Base-by-base conservation (phyloP, 2,888 invertebrate genomes). In the Ormia ochracea region DNA sequence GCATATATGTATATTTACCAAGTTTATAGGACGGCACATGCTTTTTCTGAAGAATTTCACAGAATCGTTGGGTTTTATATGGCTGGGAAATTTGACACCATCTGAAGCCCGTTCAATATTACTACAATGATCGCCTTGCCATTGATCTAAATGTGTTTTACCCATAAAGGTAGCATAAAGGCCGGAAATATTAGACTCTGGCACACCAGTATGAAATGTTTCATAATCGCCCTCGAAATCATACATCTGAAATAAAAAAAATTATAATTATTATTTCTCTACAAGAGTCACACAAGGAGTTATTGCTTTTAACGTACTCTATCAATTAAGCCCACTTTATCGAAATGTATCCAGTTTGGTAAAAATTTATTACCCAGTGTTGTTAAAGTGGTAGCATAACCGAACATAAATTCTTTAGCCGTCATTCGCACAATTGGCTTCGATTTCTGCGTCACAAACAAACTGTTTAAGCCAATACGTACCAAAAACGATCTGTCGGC, bases 321-420 rank as follows among this genome's bases (percentile, higher is more conserved):
- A 90, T 96, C 96, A 83, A 97, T 96, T 1, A 97, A 92, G 0
- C 97, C 97, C 10, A 97, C 92, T 85, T 95, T 96, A 84, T 96
- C 95, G 86, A 96, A 96, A 73, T 93, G 93, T 69, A 96, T 95
- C 94, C 96, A 96, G 10, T 93, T 92, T 0, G 96, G 95, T 90
- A 96, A 90, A 83, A 96, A 92, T 17, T 93, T 94, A 88, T 96
- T 95, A 0, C 96, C 96, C 66, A 97, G 88, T 1, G 94, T 94
- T 89, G 97, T 94, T 73, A 97, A 90, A 3, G 94, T 91, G n/a
- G 95, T 95, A 82, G 94, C 90, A 90, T 95, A 96, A 0, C 96
- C 96, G 90, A 96, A 96, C 95, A 97, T 95, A 88, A 96, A 96
- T 87, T 96, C 96, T 79, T 90, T 92, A 0, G 96, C 96, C 0